Conservation (phyloP, 1,140 invertebrate species). For the Thaumatotibia leucotreta region DNA sequence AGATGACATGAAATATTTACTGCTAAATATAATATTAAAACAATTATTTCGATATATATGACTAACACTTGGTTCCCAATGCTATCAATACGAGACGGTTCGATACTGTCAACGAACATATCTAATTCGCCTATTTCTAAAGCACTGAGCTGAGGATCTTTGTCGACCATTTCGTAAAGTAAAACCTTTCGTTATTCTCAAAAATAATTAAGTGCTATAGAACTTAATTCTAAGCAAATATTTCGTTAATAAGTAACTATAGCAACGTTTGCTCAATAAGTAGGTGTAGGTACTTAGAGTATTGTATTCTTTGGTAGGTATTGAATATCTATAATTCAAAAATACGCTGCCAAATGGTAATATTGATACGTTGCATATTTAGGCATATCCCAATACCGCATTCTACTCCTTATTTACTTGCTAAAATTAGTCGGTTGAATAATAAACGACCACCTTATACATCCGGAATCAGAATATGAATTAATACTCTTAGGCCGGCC, state of each 20-base stretch:
- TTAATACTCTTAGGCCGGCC: no score
- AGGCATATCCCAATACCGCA: no score
- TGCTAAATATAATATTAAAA: constrained; percentile 6
- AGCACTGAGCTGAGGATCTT: constrained; percentile 55
- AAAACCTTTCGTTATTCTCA: not conserved
- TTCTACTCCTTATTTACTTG: no score
- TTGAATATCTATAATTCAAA: no score
- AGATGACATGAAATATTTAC: not conserved
- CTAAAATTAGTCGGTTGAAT: no score
- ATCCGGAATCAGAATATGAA: no score
- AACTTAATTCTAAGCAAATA: not conserved
- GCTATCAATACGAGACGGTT: constrained; percentile 50
- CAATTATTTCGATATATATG: not conserved
- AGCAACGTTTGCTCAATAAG: constrained; percentile 34
- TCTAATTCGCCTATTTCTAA: constrained; percentile 66
- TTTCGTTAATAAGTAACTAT: constrained; percentile 23
- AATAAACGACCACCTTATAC: no score
- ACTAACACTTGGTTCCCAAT: constrained; percentile 68
- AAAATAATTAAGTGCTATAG: not conserved
- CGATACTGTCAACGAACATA: constrained; percentile 63
- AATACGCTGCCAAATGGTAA: no score
- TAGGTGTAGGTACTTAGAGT: no score
- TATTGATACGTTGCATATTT: no score
- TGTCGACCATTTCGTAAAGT: constrained; percentile 49
- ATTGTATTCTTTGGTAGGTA: no score